Base-by-base conservation (phyloP, 2,888 invertebrate species). In the Gerris lacustris region DNA sequence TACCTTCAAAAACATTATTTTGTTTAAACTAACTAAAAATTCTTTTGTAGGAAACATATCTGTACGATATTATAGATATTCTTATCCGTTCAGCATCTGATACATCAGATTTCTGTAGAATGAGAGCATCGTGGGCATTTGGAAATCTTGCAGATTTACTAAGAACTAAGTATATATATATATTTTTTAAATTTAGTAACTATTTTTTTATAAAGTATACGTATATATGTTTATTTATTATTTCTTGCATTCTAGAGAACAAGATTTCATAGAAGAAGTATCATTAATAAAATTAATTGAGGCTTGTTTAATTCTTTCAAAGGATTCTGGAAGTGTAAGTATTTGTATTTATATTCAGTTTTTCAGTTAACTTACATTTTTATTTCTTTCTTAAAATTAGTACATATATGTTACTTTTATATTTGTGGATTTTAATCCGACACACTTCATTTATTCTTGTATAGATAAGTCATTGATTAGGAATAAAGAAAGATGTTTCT, bases 71-170 rank as follows among this genome's bases (percentile, higher is more conserved):
- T 55, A 15, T 55, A 11, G 15, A 55, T 55, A 55, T 55, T 55
- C 15, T 55, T 11, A 9, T 55, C 9, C 9, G 15, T 11, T 9
- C 55, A 11, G 55, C 55, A 55, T 55, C 55, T 55, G 55, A 55
- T 15, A 11, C 55, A 2, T 55, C 55, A 55, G 55, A 55, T 15
- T 55, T 11, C 55, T 55, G 55, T 55, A 55, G 55, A 55, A 9
- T 55, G 11, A 64, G 64, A 80, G 89, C 91, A 0, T 88, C 91
- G 0, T 95, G 94, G 94, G 86, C 94, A 0, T 82, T 95, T 73
- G 94, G 90, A 0, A 94, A 93, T 79, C 84, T 94, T 6, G 91
- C 89, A 76, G 92, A 94, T 79, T 89, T 94, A 0, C 86, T 91
- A 2, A 82, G 87, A 47, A 89, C 88, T 78, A 85, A 84, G 88